Evolutionary conservation across 2,888 invertebrate species (phyloP).

Genomic region (Pseudanteris insignis): DNA sequence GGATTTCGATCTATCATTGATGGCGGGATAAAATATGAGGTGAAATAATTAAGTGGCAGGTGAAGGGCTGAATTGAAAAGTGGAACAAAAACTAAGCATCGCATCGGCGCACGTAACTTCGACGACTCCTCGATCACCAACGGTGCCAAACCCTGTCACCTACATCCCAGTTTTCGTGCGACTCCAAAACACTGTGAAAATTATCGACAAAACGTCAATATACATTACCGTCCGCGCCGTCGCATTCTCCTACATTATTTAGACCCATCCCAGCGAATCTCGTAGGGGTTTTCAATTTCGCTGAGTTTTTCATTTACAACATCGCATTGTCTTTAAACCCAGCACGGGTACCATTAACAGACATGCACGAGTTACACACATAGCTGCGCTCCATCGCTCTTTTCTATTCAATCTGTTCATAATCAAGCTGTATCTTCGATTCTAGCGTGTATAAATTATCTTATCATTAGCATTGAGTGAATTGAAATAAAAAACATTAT

Average conservation of each 20-base stretch:
- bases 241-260: constrained; percentile 38
- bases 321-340: constrained; percentile 25
- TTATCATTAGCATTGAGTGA: too few relatives aligned
- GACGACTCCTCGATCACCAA: constrained; percentile 38
- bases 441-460: too few relatives aligned
- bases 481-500: too few relatives aligned
- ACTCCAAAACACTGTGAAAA: constrained; percentile 50
- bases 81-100: constrained; percentile 10
- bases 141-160: constrained; percentile 30
- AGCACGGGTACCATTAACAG: neutral
- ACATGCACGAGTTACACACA: too few relatives aligned
- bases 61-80: constrained; percentile 17
- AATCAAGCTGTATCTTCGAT: too few relatives aligned
- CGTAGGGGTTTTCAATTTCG: constrained; percentile 27
- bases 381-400: too few relatives aligned
- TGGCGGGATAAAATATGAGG: constrained; percentile 12
- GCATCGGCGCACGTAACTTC: constrained; percentile 24
- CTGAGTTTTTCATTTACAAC: constrained; percentile 15
- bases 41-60: constrained; percentile 20
- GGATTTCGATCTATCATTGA: neutral
- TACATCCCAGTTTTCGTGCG: constrained; percentile 29
- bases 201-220: constrained; percentile 64
- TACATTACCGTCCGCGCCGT: constrained; percentile 52
- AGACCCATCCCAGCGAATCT: constrained; percentile 28
- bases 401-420: too few relatives aligned